Evolutionary conservation across 2,113 vertebrate genomes (phyloP), one percentile per base, ranked within the genome.

Genomic region (Eonycteris spelaea): DNA sequence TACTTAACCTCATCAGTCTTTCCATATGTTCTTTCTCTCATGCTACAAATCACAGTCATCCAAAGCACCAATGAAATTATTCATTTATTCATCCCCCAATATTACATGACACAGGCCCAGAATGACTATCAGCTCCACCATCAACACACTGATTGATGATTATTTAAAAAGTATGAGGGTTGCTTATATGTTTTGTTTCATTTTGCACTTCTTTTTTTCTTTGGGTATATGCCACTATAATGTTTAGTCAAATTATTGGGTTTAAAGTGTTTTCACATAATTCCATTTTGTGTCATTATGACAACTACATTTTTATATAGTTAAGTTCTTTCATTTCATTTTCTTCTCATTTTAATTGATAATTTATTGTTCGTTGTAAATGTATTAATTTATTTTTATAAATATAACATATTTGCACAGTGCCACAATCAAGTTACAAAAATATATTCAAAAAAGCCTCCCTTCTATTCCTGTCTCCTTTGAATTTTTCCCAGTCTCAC

Each of bases 261-360:
- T 51, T 73, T 84, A 71, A 77, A 82, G 14, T 71, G 53, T 22
- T 13, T 33, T 45, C 6, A 51, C 53, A 43, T 74, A 33, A 3
- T 57, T 68, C 16, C 5, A 63, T 61, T 68, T 88, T 92, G 61
- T 59, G 38, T 7, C 8, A 13, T 48, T 83, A 65, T 45, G 8
- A n/a, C 13, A 65, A 48, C 10, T 48, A 18, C 24, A 12, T 80
- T 88, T 51, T 13, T 51, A 26, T 78, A 59, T 40, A 83, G 6
- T 67, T 48, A 79, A 10, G n/a, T 73, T 77, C 16, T 63, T 67
- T 79, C 48, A 53, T n/a, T 93, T 51, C 48, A 53, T n/a, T 93
- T 51, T 70, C 55, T 61, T 91, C 38, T 35, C 90, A 38, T 61
- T 87, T 84, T 83, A 38, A 2, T 38, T 85, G 55, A 3, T 53